Base-by-base conservation (phyloP, 2,888 invertebrate species). In the Luperina nickerlii region DNA sequence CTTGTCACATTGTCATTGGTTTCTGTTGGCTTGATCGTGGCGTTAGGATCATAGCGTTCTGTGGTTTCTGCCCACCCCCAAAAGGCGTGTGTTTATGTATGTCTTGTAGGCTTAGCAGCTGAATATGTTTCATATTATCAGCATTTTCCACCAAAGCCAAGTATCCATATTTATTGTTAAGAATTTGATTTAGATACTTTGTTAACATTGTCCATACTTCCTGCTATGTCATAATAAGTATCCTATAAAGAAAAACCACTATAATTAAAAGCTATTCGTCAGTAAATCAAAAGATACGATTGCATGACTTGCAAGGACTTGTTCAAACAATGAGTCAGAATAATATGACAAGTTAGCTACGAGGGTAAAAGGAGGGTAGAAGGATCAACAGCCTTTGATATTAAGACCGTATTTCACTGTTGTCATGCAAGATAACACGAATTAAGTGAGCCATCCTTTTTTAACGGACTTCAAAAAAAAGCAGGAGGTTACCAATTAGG, bases 271-370 rank as follows among this genome's bases (percentile, higher is more conserved):
- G 67, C 57, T 71, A 51, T 73, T 73, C 65, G 42, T 70, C 63
- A 68, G 79, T 80, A 76, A 80, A 86, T 80, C 76, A 80, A 67
- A 62, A 75, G 60, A 81, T 83, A 66, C 24, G 76, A 85, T 85
- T 81, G 83, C 82, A 86, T 90, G 90, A 88, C 81, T 87, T 83
- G 85, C 88, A 79, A 71, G 70, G 67, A 73, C 76, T 60, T 72
- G 85, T 77, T 81, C 82, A 88, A 90, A 90, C 85, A 89, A 87
- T 87, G 89, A 89, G 79, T 87, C 74, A 78, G 79, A 78, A 74
- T 89, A 83, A 78, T 86, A 82, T 84, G 85, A 88, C 85, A 90
- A 90, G 87, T 91, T 90, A 82, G 71, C 81, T 66, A 18, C n/a
- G 86, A 71, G 81, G 77, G 82, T 88, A 85, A 87, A 90, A 86